phyloP scores from a whole-genome alignment of 2,113 vertebrate genomes.

The Origma solitaria region DNA sequence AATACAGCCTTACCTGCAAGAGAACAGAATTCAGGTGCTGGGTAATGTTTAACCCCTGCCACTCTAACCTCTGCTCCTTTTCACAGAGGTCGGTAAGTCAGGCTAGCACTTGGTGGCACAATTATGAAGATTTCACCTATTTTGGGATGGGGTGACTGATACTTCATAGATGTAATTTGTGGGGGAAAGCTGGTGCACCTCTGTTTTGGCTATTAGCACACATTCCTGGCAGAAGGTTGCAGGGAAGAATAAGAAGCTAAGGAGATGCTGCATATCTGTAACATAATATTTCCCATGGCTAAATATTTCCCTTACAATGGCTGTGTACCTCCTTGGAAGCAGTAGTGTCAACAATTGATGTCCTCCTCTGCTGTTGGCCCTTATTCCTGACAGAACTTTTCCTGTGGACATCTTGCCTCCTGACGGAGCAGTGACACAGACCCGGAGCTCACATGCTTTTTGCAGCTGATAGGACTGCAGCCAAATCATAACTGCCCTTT shows the following conservation, averaged over 20 bases:
- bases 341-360: not conserved
- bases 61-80: not conserved
- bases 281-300: not conserved
- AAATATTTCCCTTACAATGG: not conserved
- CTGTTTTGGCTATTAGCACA: not conserved
- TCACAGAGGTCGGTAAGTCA: constrained; percentile 58
- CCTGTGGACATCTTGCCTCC: not conserved
- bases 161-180: not conserved
- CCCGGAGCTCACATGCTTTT: not conserved
- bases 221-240: not conserved
- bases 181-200: not conserved
- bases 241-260: not conserved
- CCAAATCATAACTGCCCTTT: not conserved
- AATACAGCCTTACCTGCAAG: not conserved
- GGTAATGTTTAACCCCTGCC: not conserved
- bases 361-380: not conserved
- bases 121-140: not conserved
- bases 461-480: not conserved
- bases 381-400: not conserved
- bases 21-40: not conserved
- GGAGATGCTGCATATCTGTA: not conserved
- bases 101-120: not conserved
- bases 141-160: not conserved
- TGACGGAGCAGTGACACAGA: not conserved
- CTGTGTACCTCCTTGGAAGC: not conserved